Evolutionary conservation across 1,140 invertebrate genomes (phyloP).

Genomic region (Pectinophora gossypiella): DNA sequence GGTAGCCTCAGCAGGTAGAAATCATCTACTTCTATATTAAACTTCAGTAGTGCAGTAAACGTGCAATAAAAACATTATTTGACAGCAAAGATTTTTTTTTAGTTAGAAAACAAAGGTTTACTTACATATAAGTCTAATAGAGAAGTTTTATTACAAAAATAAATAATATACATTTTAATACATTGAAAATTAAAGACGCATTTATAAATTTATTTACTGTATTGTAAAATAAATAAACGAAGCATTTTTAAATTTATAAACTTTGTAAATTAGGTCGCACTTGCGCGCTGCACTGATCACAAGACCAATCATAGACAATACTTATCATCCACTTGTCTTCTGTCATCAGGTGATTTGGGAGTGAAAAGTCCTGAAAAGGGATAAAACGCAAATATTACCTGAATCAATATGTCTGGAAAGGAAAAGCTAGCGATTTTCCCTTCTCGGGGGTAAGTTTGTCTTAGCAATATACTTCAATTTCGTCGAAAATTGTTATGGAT

Average conservation of each 20-base stretch:
- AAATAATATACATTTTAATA: too few species aligned
- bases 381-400: conserved; percentile 44
- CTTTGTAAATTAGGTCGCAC: too few species aligned
- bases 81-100: neutral
- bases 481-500: conserved; percentile 4
- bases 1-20: too few species aligned
- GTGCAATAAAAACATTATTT: neutral
- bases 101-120: neutral
- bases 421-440: conserved; percentile 98
- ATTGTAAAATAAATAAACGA: too few species aligned
- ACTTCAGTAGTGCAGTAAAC: neutral
- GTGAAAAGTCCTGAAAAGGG: conserved; percentile 55
- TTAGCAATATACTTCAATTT: neutral
- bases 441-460: conserved; percentile 93
- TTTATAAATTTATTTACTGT: too few species aligned
- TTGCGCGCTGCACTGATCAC: conserved; percentile 48
- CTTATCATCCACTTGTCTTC: conserved; percentile 62
- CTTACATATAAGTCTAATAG: neutral
- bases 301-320: conserved; percentile 68
- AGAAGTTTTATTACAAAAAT: neutral
- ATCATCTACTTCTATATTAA: neutral
- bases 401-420: conserved; percentile 91
- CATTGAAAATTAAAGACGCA: too few species aligned
- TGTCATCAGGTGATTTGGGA: conserved; percentile 72
- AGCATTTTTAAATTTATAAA: too few species aligned